Conservation (phyloP, 2,113 vertebrate genomes). For the Catharus bicknelli region DNA sequence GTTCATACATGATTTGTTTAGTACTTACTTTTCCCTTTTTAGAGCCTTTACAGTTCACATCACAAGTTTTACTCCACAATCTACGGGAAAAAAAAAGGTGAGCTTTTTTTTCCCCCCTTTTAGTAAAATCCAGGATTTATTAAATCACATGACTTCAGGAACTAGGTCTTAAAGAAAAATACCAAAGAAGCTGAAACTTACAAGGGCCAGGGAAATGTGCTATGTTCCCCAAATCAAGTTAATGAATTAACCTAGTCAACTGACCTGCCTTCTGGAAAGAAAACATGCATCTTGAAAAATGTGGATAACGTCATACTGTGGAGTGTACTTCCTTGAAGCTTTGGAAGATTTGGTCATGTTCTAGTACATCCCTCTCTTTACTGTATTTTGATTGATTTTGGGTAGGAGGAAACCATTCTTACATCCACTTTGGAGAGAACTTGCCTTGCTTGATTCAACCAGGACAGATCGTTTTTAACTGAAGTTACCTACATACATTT, state of each 20-base stretch:
- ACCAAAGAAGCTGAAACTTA: background rate
- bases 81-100: background rate
- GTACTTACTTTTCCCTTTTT: background rate
- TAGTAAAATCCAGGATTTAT: background rate
- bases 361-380: background rate
- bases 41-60: background rate
- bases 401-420: background rate
- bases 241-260: background rate
- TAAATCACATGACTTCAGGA: background rate
- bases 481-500: background rate
- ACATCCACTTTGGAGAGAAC: background rate
- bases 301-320: accelerated
- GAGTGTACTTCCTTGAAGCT: background rate
- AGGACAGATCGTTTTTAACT: background rate
- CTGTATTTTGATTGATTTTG: background rate
- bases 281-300: background rate
- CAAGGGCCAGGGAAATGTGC: background rate
- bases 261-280: background rate
- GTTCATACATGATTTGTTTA: background rate
- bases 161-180: background rate
- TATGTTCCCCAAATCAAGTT: background rate
- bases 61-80: background rate
- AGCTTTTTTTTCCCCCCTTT: background rate
- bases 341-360: background rate
- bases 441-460: background rate